Conservation (phyloP, 2,113 vertebrate genomes). For the Cricetomys ansorgei region DNA sequence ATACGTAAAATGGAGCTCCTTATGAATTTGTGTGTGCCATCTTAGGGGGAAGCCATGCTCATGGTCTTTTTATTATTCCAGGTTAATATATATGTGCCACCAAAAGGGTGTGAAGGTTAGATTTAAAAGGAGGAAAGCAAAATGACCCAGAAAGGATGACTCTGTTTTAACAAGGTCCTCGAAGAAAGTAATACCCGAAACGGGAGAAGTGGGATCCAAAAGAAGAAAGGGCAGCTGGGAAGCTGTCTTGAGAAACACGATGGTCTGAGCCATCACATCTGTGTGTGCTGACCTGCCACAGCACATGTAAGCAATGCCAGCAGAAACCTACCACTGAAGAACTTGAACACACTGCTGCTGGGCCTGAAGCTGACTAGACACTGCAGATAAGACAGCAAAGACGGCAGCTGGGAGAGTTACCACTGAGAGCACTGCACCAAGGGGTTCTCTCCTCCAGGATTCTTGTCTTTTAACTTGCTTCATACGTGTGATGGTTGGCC, state of each 20-base stretch:
- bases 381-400: constrained; percentile 93
- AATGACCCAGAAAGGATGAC: constrained; percentile 91
- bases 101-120: constrained; percentile 83
- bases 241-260: constrained; percentile 87
- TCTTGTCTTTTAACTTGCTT: constrained; percentile 76
- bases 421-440: constrained; percentile 83
- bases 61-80: neutral
- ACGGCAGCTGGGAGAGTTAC: constrained; percentile 88
- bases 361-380: constrained; percentile 89
- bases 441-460: constrained; percentile 79
- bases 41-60: too few relatives aligned
- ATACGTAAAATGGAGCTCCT: neutral
- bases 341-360: constrained; percentile 88
- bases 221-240: constrained; percentile 90
- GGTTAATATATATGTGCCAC: neutral
- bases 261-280: constrained; percentile 89
- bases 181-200: constrained; percentile 89
- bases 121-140: constrained; percentile 91
- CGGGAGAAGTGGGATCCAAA: constrained; percentile 88
- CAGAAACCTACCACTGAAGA: constrained; percentile 90
- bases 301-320: constrained; percentile 88
- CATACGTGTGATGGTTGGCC: neutral
- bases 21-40: neutral
- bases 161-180: constrained; percentile 89
- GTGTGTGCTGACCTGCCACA: constrained; percentile 93